Percentiles rank a stretch among this genome's conserved stretches.
These are phyloP conservation scores for Platycheirus albimanus DNA, from an alignment of 2,888 invertebrate genomes.

Conservation along the genomic window DNA sequence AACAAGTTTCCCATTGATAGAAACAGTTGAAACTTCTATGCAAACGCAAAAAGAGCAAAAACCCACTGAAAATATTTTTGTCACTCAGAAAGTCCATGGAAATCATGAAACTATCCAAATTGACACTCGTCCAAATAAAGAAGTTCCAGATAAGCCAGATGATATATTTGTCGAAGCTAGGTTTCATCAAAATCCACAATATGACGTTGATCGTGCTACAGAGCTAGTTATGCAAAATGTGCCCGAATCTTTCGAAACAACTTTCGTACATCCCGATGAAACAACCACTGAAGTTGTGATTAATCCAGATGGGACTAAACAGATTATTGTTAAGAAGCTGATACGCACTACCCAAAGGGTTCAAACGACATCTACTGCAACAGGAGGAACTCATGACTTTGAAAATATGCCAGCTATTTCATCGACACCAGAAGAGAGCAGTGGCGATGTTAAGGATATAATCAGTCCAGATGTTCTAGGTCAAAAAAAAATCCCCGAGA, in stretches of 20 bases:
- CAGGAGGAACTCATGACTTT: constrained; percentile 81
- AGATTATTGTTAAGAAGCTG: constrained; percentile 90
- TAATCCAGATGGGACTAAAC: constrained; percentile 91
- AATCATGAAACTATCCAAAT: constrained; percentile 89
- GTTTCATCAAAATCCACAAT: constrained; percentile 85
- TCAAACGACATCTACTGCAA: background rate
- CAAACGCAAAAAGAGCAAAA: constrained; percentile 82
- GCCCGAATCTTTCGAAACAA: constrained; percentile 91
- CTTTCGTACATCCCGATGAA: constrained; percentile 91
- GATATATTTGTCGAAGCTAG: constrained; percentile 89
- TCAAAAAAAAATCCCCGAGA: no score
- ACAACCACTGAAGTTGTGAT: constrained; percentile 91
- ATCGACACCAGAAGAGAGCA: background rate
- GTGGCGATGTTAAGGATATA: constrained; percentile 59
- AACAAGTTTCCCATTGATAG: constrained; percentile 83
- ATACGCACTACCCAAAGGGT: constrained; percentile 84
- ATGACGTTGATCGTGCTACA: constrained; percentile 84
- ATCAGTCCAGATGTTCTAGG: background rate
- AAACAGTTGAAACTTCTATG: constrained; percentile 79
- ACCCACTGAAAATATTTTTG: constrained; percentile 86
- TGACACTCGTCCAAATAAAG: constrained; percentile 85
- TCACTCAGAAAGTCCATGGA: constrained; percentile 86
- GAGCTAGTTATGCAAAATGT: constrained; percentile 88
- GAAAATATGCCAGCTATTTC: constrained; percentile 78
- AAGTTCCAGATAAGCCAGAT: constrained; percentile 84